Base-by-base conservation (phyloP, 2,888 invertebrate genomes). In the Fissipunctia ypsillon region DNA sequence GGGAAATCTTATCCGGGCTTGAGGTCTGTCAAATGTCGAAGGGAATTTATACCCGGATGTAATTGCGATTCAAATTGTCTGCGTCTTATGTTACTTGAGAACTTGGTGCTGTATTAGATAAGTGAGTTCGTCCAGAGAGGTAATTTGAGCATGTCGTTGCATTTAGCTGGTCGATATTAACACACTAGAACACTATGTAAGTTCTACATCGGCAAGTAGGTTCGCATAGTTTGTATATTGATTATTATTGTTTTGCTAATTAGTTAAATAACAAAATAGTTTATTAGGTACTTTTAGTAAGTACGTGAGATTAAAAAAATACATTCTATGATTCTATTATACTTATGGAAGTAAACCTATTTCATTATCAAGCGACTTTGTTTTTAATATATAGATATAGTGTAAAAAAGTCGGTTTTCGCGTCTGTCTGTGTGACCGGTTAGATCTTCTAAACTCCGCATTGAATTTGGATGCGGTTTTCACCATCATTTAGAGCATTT, bases 11-110 rank as follows among this genome's bases (percentile, higher is more conserved):
- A 81, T 64, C 85, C 74, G 48, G 64, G 56, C 78, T 76, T 69
- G 83, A 73, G 71, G 76, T 77, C 76, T 80, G 77, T 74, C 81
- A 81, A 76, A 81, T 65, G 76, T 81, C 59, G 70, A 71, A 79
- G 59, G 16, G 57, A 77, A 77, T 78, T 86, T 75, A 78, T 78
- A 75, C 70, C 59, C 56, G 76, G 68, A 72, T 70, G 73, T 78
- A 83, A 86, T 76, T 80, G 81, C 48, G 72, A 50, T 83, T 84
- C 50, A 83, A 85, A 81, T 76, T 60, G 65, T 73, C 60, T 73
- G 54, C 57, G 67, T 69, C 41, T 81, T 54, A 60, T 45, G 38
- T 68, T 76, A 52, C 69, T 74, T 57, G 28, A 50, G 16, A 59
- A 35, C 22, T 68, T 60, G 2, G 22, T n/a, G 28, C 22, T 60